Conservation (phyloP, 2,888 invertebrate genomes). For the Drosophila anceps region DNA sequence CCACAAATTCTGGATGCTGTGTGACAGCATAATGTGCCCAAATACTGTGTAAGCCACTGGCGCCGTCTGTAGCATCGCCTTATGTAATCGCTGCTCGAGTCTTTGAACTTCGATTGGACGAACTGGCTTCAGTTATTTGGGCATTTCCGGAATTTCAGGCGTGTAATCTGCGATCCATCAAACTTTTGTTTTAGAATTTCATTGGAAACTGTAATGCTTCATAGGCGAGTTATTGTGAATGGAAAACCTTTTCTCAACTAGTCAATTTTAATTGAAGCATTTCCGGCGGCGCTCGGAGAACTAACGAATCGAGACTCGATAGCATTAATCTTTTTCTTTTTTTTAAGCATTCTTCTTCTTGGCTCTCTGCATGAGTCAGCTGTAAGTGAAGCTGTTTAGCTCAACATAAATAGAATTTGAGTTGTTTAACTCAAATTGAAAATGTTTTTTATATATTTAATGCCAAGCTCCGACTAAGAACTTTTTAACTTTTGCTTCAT, state of each 20-base stretch:
- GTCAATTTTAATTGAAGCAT: neutral
- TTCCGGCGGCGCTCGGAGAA: conserved; percentile 8
- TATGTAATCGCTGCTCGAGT: conserved; percentile 11
- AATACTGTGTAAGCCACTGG: conserved; percentile 8
- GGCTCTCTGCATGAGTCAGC: neutral
- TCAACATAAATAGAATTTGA: neutral
- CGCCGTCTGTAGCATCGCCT: conserved; percentile 9
- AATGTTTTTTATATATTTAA: neutral
- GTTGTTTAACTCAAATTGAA: neutral
- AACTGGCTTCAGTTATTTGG: neutral
- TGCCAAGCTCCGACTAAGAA: too few relatives aligned
- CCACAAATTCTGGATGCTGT: conserved; percentile 48
- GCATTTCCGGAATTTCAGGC: conserved; percentile 22
- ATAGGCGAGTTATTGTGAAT: conserved; percentile 4
- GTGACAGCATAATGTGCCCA: conserved; percentile 31
- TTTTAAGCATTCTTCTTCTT: neutral
- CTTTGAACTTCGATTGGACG: conserved; percentile 20
- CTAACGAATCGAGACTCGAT: conserved; percentile 5
- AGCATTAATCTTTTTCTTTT: neutral
- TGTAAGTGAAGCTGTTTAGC: neutral
- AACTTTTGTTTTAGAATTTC: neutral
- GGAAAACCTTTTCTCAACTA: neutral
- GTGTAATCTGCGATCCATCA: neutral
- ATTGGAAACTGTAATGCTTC: neutral
- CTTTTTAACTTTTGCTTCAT: too few relatives aligned